These are phyloP conservation scores for Ectropis crepuscularia DNA, from an alignment of 2,888 invertebrate species.

Conservation along the genomic window DNA sequence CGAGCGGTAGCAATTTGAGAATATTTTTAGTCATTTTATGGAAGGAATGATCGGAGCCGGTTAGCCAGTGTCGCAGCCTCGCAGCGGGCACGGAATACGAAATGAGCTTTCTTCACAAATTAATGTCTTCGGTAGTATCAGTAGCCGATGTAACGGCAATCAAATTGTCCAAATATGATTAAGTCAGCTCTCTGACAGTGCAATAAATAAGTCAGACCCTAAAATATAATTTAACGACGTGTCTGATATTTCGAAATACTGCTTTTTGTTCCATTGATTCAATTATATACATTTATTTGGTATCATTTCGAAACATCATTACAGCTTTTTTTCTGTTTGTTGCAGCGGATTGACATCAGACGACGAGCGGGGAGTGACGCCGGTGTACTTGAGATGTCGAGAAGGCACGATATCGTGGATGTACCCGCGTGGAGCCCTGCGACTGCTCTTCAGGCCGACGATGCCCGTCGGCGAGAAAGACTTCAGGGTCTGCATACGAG, in stretches of 20 bases:
- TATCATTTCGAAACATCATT: constrained; percentile 19
- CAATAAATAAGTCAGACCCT: constrained; percentile 39
- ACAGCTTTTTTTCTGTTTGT: constrained; percentile 52
- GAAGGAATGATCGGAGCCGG: constrained; percentile 54
- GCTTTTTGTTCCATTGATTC: constrained; percentile 16
- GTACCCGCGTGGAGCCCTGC: constrained; percentile 90
- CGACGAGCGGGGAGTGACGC: constrained; percentile 87
- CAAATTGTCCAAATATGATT: constrained; percentile 68
- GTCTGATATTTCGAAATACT: constrained; percentile 19
- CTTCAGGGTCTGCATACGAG: constrained; percentile 89
- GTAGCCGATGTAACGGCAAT: constrained; percentile 54
- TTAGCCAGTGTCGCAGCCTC: constrained; percentile 55
- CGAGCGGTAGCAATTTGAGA: constrained; percentile 57
- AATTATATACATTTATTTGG: constrained; percentile 15
- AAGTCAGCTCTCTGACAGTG: constrained; percentile 49
- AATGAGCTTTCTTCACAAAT: constrained; percentile 66
- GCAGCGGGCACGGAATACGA: constrained; percentile 62
- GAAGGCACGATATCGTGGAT: constrained; percentile 90
- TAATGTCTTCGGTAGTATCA: constrained; percentile 57
- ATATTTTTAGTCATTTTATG: constrained; percentile 61
- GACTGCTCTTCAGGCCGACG: constrained; percentile 87
- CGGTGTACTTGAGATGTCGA: constrained; percentile 90
- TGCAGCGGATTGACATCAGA: constrained; percentile 84
- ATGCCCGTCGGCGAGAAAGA: constrained; percentile 85
- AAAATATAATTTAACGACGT: constrained; percentile 29